phyloP scores from a whole-genome alignment of 2,797 vertebrate species.

The Miichthys miiuy region DNA sequence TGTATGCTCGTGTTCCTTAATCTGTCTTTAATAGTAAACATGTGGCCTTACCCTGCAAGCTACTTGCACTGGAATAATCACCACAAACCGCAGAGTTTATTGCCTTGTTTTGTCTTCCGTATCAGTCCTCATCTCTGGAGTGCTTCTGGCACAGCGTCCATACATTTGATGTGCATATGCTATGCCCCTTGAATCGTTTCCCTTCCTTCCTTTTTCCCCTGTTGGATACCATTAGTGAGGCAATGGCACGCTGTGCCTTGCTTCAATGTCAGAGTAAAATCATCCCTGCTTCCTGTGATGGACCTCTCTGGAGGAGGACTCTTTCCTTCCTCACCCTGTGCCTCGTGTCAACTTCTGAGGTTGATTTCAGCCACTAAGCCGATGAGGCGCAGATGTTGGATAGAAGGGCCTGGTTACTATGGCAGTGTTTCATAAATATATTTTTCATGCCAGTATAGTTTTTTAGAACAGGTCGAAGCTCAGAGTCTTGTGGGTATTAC shows the following conservation, averaged over 20 bases:
- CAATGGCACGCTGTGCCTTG: conserved; percentile 48
- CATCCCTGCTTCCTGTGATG: conserved; percentile 64
- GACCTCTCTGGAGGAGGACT: conserved; percentile 51
- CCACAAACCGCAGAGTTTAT: conserved; percentile 12
- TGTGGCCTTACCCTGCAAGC: background rate
- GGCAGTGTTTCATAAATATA: conserved; percentile 44
- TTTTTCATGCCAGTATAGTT: conserved; percentile 11
- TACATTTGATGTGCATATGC: conserved; percentile 36
- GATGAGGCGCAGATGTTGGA: conserved; percentile 29
- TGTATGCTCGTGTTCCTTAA: background rate
- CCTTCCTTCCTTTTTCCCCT: conserved; percentile 29
- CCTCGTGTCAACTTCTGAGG: conserved; percentile 63
- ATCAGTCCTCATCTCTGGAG: conserved; percentile 10
- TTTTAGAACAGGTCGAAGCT: conserved; percentile 29
- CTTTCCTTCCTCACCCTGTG: conserved; percentile 74
- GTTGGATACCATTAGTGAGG: conserved; percentile 55
- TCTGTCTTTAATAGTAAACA: background rate
- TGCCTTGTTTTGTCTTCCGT: conserved; percentile 31
- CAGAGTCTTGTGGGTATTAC: conserved; percentile 17
- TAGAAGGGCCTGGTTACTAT: conserved; percentile 41
- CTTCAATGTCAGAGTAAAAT: conserved; percentile 64
- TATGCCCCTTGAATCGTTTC: conserved; percentile 52
- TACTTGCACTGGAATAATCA: background rate
- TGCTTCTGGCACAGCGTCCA: conserved; percentile 27
- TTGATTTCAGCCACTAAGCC: conserved; percentile 46